Evolutionary conservation across 2,888 invertebrate species (phyloP), one percentile per base, ranked within the genome.

Genomic region (Syrphus vitripennis): DNA sequence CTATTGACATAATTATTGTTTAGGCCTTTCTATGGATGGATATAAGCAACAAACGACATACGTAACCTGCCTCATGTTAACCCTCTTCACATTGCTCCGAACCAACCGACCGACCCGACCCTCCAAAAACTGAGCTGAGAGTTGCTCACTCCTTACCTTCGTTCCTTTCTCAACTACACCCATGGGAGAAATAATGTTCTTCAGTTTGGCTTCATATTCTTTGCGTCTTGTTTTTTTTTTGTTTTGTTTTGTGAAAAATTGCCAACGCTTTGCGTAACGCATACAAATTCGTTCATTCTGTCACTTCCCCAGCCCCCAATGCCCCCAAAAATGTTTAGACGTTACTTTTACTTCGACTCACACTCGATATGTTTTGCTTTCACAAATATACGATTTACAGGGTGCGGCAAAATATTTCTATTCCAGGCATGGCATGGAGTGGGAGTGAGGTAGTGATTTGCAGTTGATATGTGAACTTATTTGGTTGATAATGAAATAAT

Each of bases 1-100:
- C 76, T 76, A 81, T 81, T 84, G 81, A 76, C 76, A 84, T 84
- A 84, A 84, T 84, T 81, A 84, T 84, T 84, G 81, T 55, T 84
- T 72, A 72, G 84, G 72, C 84, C 55, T 80, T 81, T 81, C 31
- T 72, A 61, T 45, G 67, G 53, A 70, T 72, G 76, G 61, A 84
- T 71, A 80, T 67, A 76, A 16, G 42, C 42, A 61, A 42, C 67
- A 80, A 75, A 76, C 67, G 76, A 76, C 76, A 57, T 80, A 57
- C 55, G 71, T 42, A 61, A 63, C 74, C 78, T 74, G 63, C 70
- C 67, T 77, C 72, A 55, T 59, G 74, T 57, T 83, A 83, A 75
- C 75, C 71, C 65, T 83, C 55, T n/a, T n/a, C n/a, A n/a, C n/a
- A 50, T 12, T 40, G 10, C 42, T 76, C 5, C 34, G 26, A n/a